Percentiles rank a stretch among this genome's conserved stretches.
These are phyloP conservation scores for Carcina quercana DNA, from an alignment of 2,888 invertebrate species.

Conservation along the genomic window DNA sequence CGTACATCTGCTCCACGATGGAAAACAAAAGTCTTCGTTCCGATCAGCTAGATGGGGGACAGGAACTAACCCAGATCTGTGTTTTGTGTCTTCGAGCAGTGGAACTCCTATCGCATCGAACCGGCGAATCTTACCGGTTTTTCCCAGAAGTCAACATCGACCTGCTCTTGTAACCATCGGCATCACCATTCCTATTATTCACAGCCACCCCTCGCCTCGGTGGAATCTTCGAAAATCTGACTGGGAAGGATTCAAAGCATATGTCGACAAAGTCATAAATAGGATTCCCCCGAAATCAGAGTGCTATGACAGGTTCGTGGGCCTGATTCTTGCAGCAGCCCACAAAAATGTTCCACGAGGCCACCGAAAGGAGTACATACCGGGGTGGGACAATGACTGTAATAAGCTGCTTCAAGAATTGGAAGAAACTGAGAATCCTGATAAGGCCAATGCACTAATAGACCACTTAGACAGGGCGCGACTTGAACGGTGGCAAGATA, in stretches of 20 bases:
- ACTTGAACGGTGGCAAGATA: background rate
- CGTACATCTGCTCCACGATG: too few species aligned
- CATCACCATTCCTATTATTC: too few species aligned
- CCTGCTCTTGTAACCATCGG: too few species aligned
- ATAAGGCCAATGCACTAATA: background rate
- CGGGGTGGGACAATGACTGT: background rate
- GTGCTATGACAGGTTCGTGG: background rate
- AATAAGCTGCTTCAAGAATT: background rate
- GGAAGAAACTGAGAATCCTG: background rate
- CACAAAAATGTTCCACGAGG: background rate
- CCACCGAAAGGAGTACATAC: background rate
- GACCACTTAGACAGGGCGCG: background rate
- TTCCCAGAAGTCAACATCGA: too few species aligned
- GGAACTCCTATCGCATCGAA: too few species aligned
- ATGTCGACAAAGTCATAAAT: background rate
- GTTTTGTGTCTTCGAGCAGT: too few species aligned
- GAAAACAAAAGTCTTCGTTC: too few species aligned
- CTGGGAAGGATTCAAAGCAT: background rate
- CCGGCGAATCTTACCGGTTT: too few species aligned
- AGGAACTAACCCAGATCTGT: too few species aligned
- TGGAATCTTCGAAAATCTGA: too few species aligned
- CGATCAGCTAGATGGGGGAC: too few species aligned
- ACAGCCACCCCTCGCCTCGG: too few species aligned
- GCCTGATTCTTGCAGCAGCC: background rate
- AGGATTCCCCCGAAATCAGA: background rate